Percentiles rank a stretch among this genome's conserved stretches.
These are phyloP conservation scores for Pachyrhynchus sulphureomaculatus DNA, from an alignment of 1,140 invertebrate species.

Conservation along the genomic window DNA sequence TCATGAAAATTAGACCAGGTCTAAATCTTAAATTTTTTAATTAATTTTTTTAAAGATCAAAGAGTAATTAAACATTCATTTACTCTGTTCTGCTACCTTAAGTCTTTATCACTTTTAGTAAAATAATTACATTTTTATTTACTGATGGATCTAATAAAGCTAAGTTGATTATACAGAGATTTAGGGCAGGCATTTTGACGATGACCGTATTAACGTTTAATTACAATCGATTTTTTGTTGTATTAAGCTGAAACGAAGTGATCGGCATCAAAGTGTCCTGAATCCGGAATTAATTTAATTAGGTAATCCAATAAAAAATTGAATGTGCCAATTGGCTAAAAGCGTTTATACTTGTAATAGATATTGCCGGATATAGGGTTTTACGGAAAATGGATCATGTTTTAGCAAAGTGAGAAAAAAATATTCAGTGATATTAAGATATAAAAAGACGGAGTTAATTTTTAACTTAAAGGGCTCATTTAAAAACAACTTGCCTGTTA, in stretches of 20 bases:
- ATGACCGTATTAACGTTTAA: constrained; percentile 24
- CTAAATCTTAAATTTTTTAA: no score
- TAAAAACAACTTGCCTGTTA: no score
- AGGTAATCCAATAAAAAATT: constrained; percentile 37
- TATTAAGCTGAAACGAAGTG: constrained; percentile 21
- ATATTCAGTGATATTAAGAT: no score
- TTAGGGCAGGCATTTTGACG: constrained; percentile 17
- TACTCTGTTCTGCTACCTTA: no score
- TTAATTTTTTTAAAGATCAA: no score
- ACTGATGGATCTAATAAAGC: constrained; percentile 5
- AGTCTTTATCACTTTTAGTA: no score
- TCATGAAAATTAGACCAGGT: no score
- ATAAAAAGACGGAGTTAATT: no score
- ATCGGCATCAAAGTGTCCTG: constrained; percentile 33
- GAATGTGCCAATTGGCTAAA: constrained; percentile 13
- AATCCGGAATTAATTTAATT: constrained; percentile 37
- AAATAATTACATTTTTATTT: constrained; percentile 11
- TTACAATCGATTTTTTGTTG: constrained; percentile 28
- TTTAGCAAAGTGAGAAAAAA: no score
- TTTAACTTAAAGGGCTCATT: no score
- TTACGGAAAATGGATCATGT: not conserved
- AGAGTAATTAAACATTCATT: no score
- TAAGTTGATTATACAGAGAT: constrained; percentile 22
- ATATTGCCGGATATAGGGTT: not conserved
- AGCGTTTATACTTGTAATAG: not conserved